Evolutionary conservation across 2,888 invertebrate species (phyloP), one percentile per base, ranked within the genome.

Genomic region (Eristalis tenax): DNA sequence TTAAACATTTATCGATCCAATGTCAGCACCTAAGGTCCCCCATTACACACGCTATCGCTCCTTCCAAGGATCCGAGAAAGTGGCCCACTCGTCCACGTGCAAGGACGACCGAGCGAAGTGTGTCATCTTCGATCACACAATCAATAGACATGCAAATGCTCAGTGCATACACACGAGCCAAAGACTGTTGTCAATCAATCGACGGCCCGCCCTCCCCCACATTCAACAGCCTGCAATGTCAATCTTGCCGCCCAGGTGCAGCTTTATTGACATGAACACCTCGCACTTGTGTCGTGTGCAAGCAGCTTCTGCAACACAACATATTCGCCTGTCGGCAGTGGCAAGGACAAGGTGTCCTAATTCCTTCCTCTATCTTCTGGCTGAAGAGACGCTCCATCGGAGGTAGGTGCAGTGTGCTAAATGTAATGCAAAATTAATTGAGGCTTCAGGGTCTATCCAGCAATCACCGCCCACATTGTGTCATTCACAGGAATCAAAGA

Each of bases 361-460:
- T 50, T 4, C 4, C 43, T 43, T 43, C 18, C 50, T 18, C n/a
- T 18, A 8, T 1, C 18, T 18, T n/a, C 50, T 8, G 50, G 43
- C 28, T 4, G 4, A 2, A 32, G 18, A 18, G 8, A 18, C n/a
- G 15, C 43, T 43, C 43, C n/a, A 43, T 68, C 40, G 57, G 57
- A 76, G 76, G 56, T 38, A 76, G 76, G 63, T 50, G 23, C 71
- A 64, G 63, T 64, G 59, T 80, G 66, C 80, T 81, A 59, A 81
- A 68, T 69, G 77, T 77, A 81, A 85, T 85, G 85, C 81, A 81
- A 77, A 77, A 77, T 85, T 85, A 85, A 81, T 85, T 85, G 81
- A 64, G 15, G 43, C 69, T 81, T 43, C 70, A 28, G 79, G 28
- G 32, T 79, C 70, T 65, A 35, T 43, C 70, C 43, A 66, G 79